These are phyloP conservation scores for Trichopoda pennipes DNA, from an alignment of 2,888 invertebrate genomes.

Conservation along the genomic window DNA sequence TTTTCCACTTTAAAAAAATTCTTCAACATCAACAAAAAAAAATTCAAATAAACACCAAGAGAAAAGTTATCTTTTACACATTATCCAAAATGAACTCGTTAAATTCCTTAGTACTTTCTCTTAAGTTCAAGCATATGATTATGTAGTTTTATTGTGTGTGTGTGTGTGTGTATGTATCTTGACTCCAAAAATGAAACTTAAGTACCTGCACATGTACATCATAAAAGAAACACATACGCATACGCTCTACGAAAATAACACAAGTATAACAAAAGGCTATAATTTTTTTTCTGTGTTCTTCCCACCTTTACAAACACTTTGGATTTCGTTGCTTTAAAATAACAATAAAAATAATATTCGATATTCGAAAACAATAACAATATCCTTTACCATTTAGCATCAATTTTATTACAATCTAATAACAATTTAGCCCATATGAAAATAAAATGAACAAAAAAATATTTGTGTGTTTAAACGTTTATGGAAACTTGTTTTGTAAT, in stretches of 20 bases:
- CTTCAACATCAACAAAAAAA: conserved; percentile 40
- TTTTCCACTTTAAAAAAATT: conserved; percentile 53
- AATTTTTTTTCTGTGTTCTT: background rate
- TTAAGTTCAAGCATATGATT: conserved; percentile 25
- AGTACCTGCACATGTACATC: background rate
- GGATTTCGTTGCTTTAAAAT: conserved; percentile 30
- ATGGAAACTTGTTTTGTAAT: background rate
- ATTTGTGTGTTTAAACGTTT: too few relatives aligned
- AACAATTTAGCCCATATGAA: conserved; percentile 54
- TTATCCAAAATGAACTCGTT: background rate
- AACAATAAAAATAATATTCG: conserved; percentile 67
- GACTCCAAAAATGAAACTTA: conserved; percentile 7
- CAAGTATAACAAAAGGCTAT: background rate
- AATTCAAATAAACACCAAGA: background rate
- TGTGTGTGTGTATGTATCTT: too few relatives aligned
- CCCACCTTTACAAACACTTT: conserved; percentile 6
- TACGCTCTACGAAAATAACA: background rate
- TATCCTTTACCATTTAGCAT: conserved; percentile 65
- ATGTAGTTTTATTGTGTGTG: too few relatives aligned
- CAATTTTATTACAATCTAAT: conserved; percentile 67
- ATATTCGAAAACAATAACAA: conserved; percentile 65
- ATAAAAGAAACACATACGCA: background rate
- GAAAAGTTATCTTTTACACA: conserved; percentile 50
- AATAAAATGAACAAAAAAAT: background rate
- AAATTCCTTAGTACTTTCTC: background rate